Conservation (phyloP, 2,113 vertebrate species). For the Callipepla squamata region DNA sequence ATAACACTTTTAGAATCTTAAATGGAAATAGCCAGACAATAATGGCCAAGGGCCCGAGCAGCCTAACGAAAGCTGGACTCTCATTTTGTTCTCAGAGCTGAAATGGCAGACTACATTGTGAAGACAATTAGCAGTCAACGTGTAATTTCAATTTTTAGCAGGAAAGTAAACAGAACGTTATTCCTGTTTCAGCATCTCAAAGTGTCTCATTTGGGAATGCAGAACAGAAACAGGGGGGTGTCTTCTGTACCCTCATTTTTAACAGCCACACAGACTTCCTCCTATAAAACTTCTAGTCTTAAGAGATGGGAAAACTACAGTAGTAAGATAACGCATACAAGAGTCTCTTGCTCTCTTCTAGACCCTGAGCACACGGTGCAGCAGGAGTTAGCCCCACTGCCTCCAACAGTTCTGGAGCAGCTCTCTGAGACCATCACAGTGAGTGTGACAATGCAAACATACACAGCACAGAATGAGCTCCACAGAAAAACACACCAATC, state of each 20-base stretch:
- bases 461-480: background rate
- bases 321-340: background rate
- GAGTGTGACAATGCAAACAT: background rate
- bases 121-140: background rate
- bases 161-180: conserved; percentile 35
- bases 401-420: background rate
- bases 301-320: background rate
- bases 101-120: background rate
- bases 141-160: background rate
- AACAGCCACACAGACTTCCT: background rate
- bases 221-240: background rate
- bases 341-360: background rate
- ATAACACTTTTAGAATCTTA: conserved; percentile 8
- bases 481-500: background rate
- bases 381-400: background rate
- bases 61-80: background rate
- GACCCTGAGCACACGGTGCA: background rate
- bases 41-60: conserved; percentile 52
- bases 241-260: background rate
- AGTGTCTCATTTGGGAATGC: background rate
- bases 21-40: conserved; percentile 49
- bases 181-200: background rate
- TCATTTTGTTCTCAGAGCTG: background rate
- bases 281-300: background rate
- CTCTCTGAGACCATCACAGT: background rate